These are phyloP conservation scores for Zeugodacus cucurbitae DNA, from an alignment of 1,140 invertebrate genomes.

Conservation along the genomic window DNA sequence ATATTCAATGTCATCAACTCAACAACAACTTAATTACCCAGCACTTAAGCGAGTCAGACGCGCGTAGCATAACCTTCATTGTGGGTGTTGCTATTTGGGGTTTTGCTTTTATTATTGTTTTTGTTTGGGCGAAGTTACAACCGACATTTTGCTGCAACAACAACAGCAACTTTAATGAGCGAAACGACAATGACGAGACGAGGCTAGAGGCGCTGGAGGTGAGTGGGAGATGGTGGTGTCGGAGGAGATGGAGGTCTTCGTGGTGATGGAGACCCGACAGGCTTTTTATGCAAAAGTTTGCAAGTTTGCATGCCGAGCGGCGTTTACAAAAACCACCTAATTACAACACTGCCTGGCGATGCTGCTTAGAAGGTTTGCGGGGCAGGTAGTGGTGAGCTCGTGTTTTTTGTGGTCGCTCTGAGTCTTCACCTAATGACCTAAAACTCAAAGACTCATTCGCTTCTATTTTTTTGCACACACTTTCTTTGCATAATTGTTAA, in stretches of 20 bases:
- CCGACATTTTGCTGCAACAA: not conserved
- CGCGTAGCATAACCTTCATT: not conserved
- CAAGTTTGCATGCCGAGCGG: not conserved
- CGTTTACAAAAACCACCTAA: not conserved
- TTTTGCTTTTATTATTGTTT: not conserved
- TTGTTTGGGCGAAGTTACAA: not conserved
- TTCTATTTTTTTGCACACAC: not conserved
- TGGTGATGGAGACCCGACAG: not conserved
- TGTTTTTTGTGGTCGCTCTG: not conserved
- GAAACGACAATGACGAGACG: not conserved
- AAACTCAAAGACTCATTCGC: not conserved
- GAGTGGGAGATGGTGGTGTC: not conserved
- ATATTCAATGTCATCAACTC: conserved; percentile 33
- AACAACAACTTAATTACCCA: conserved; percentile 38
- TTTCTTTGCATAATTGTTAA: not conserved
- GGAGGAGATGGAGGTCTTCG: not conserved
- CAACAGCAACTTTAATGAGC: not conserved
- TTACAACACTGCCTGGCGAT: not conserved
- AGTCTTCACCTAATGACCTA: conserved; percentile 20
- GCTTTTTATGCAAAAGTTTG: not conserved
- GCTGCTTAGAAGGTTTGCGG: not conserved
- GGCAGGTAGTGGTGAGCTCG: not conserved
- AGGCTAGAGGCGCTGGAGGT: not conserved
- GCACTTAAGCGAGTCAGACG: not conserved
- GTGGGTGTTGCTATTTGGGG: not conserved